Evolutionary conservation across 2,113 vertebrate genomes (phyloP).

Genomic region (Sinocyclocheilus rhinocerous): DNA sequence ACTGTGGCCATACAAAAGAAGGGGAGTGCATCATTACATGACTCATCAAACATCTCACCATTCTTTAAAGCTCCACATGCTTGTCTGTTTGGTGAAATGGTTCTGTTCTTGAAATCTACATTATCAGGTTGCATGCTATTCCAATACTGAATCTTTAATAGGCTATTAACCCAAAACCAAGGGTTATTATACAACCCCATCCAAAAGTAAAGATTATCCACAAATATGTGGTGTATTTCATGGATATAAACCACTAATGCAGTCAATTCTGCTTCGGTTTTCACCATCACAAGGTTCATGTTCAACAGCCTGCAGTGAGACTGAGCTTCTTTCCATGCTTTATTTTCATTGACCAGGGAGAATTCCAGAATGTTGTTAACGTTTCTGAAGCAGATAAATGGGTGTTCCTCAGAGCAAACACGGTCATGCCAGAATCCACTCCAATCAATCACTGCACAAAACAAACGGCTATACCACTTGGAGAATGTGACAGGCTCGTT

Average conservation of each 20-base stretch:
- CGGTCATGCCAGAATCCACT: slow-evolving; percentile 15
- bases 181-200: background rate
- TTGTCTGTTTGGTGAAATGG: background rate
- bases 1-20: slow-evolving; percentile 4
- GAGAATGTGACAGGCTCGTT: background rate
- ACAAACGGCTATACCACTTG: background rate
- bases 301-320: background rate
- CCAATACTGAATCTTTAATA: background rate
- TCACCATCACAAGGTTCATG: slow-evolving; percentile 3
- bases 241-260: background rate
- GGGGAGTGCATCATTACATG: background rate
- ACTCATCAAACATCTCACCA: background rate
- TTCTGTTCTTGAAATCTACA: background rate
- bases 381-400: background rate
- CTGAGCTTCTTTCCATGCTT: background rate
- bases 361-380: background rate
- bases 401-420: slow-evolving; percentile 5
- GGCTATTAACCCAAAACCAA: background rate
- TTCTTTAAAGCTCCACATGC: background rate
- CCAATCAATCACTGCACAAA: slow-evolving; percentile 7
- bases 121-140: background rate
- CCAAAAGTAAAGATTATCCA: slow-evolving; percentile 17
- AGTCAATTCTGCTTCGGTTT: background rate
- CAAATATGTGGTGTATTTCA: background rate
- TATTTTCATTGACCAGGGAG: background rate